Conservation (phyloP, 2,113 vertebrate genomes). For the Nerophis ophidion region DNA sequence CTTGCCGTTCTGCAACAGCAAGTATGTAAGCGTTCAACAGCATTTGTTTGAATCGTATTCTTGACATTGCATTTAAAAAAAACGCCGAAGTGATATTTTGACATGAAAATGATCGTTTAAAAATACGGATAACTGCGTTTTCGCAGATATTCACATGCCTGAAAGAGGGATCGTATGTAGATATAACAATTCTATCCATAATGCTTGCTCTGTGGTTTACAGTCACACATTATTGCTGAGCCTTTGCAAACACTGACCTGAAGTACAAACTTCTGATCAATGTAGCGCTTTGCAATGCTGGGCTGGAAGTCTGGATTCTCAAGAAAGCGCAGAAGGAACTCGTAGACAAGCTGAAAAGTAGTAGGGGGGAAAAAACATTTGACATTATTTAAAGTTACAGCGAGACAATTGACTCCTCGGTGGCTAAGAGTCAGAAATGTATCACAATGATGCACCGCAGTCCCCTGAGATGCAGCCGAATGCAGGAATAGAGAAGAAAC, state of each 20-base stretch:
- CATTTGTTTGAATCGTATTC: too few relatives aligned
- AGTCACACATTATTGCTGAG: neutral
- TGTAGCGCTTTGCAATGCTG: constrained; percentile 89
- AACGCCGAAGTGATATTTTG: too few relatives aligned
- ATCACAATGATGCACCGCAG: neutral
- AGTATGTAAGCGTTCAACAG: too few relatives aligned
- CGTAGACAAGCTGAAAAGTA: constrained; percentile 87
- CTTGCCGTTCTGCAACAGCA: too few relatives aligned
- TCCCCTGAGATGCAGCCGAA: neutral
- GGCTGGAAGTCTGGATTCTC: constrained; percentile 97
- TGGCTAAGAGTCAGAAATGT: neutral
- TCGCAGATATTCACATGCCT: too few relatives aligned
- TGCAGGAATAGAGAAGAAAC: neutral
- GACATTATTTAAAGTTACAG: neutral
- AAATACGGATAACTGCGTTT: too few relatives aligned
- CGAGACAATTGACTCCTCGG: neutral
- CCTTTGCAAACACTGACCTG: constrained; percentile 76
- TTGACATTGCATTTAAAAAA: too few relatives aligned
- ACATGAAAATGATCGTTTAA: too few relatives aligned
- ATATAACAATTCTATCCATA: neutral
- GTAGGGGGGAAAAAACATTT: neutral
- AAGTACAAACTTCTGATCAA: constrained; percentile 98
- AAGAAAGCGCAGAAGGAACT: constrained; percentile 95
- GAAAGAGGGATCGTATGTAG: neutral
- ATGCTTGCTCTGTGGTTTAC: neutral